Evolutionary conservation across 1,140 invertebrate species (phyloP).

Genomic region (Trichonephila inaurata): DNA sequence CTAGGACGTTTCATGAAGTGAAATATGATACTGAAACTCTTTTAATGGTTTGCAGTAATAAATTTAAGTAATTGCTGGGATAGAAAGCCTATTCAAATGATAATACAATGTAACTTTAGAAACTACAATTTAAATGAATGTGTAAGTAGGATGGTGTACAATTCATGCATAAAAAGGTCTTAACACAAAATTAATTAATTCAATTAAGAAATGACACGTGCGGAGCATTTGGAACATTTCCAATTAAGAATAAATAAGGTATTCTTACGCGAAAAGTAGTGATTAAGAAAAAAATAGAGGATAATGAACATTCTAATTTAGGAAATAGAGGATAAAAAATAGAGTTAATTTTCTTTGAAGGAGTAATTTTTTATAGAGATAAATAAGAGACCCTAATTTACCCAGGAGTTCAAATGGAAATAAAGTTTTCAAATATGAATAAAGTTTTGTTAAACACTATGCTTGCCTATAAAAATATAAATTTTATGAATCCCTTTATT

Average conservation of each 20-base stretch:
- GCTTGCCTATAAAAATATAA: too few species aligned
- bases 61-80: too few species aligned
- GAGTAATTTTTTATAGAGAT: too few species aligned
- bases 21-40: too few species aligned
- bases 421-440: background rate
- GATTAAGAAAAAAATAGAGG: background rate
- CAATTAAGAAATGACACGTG: constrained; percentile 11
- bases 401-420: background rate
- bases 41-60: too few species aligned
- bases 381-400: background rate
- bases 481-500: too few species aligned
- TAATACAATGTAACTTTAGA: background rate
- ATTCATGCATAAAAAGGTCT: background rate
- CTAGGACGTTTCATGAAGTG: too few species aligned
- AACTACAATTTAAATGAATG: background rate
- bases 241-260: constrained; percentile 27
- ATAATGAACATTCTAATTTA: constrained; percentile 1
- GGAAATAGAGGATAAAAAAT: background rate
- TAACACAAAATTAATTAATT: background rate
- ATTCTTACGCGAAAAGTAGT: background rate
- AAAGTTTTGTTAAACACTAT: too few species aligned
- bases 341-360: background rate
- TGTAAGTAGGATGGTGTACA: background rate
- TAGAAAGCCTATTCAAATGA: too few species aligned
- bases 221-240: background rate